Percentiles rank a stretch among this genome's conserved stretches.
Conservation (phyloP, 2,888 invertebrate genomes). For the Apodemia arnacis region DNA sequence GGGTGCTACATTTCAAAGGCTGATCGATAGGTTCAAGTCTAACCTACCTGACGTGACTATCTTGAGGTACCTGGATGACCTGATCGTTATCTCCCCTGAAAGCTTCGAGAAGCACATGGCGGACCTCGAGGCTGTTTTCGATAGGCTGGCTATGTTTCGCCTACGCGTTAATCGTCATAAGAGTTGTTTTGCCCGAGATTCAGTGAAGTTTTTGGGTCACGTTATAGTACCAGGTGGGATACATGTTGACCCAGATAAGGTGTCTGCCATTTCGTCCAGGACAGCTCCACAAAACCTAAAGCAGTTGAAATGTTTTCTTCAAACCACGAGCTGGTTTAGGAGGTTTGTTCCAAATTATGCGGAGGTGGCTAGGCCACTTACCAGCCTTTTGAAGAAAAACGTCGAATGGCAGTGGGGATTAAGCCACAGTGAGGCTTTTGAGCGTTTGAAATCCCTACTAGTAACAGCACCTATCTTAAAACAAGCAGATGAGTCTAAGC, state of each 20-base stretch:
- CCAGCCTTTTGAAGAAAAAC: slow-evolving; percentile 77
- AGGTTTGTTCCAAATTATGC: slow-evolving; percentile 80
- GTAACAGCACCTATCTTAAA: slow-evolving; percentile 50
- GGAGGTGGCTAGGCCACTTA: slow-evolving; percentile 72
- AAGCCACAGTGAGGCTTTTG: background rate
- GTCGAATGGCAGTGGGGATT: slow-evolving; percentile 64
- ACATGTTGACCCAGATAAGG: slow-evolving; percentile 84
- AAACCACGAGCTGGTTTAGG: slow-evolving; percentile 84
- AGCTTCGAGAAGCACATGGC: slow-evolving; percentile 80
- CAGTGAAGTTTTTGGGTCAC: slow-evolving; percentile 86
- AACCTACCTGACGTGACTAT: slow-evolving; percentile 45
- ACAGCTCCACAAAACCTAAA: slow-evolving; percentile 71
- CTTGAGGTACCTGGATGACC: slow-evolving; percentile 80
- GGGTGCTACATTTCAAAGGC: slow-evolving; percentile 79
- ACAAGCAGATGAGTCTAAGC: slow-evolving; percentile 66
- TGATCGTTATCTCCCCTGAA: slow-evolving; percentile 80
- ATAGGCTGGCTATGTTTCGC: slow-evolving; percentile 72
- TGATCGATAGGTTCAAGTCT: slow-evolving; percentile 78
- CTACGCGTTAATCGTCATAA: slow-evolving; percentile 84
- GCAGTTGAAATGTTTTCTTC: slow-evolving; percentile 76
- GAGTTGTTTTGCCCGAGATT: slow-evolving; percentile 76
- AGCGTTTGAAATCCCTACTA: background rate
- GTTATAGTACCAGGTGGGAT: slow-evolving; percentile 84
- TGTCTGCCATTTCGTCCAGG: slow-evolving; percentile 79
- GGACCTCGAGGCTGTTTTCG: slow-evolving; percentile 83